phyloP scores from a whole-genome alignment of 2,797 vertebrate genomes.

The Centroberyx gerrardi region DNA sequence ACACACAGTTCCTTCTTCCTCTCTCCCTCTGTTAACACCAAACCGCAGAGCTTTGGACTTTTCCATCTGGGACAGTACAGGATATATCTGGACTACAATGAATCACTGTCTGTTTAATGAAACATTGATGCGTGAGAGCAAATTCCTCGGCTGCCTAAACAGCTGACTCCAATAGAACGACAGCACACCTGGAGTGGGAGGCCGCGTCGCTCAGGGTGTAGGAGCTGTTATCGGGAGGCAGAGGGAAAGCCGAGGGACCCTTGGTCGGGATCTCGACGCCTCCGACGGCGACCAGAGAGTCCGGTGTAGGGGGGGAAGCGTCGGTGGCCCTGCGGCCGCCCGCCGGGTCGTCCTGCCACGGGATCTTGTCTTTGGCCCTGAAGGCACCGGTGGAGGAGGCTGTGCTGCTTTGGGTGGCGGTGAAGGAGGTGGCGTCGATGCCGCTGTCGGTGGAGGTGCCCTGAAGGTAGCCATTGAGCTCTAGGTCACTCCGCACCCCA shows the following conservation, averaged over 20 bases:
- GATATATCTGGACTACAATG: constrained; percentile 67
- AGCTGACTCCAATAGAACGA: constrained; percentile 51
- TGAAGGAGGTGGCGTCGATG: constrained; percentile 92
- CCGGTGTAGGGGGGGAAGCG: constrained; percentile 78
- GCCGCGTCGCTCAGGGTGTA: constrained; percentile 89
- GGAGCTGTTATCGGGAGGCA: constrained; percentile 87
- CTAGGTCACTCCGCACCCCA: constrained; percentile 88
- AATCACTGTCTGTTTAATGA: constrained; percentile 66
- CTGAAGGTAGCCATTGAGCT: constrained; percentile 93
- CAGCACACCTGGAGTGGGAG: constrained; percentile 87
- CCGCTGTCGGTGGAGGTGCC: constrained; percentile 93
- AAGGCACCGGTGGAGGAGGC: constrained; percentile 85
- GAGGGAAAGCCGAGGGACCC: constrained; percentile 85
- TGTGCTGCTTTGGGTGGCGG: constrained; percentile 90
- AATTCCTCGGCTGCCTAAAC: constrained; percentile 38
- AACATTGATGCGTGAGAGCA: constrained; percentile 49
- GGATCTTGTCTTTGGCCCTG: constrained; percentile 89
- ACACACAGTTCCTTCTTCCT: constrained; percentile 27
- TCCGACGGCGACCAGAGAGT: constrained; percentile 78
- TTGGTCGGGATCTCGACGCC: constrained; percentile 85
- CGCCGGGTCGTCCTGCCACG: constrained; percentile 90
- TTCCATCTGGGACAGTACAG: constrained; percentile 51
- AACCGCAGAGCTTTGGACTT: constrained; percentile 66
- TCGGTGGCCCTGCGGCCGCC: constrained; percentile 68
- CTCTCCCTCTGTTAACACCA: constrained; percentile 59